Conservation (phyloP, 64 coral and sea anemone genomes). For the Porites australiensis region DNA sequence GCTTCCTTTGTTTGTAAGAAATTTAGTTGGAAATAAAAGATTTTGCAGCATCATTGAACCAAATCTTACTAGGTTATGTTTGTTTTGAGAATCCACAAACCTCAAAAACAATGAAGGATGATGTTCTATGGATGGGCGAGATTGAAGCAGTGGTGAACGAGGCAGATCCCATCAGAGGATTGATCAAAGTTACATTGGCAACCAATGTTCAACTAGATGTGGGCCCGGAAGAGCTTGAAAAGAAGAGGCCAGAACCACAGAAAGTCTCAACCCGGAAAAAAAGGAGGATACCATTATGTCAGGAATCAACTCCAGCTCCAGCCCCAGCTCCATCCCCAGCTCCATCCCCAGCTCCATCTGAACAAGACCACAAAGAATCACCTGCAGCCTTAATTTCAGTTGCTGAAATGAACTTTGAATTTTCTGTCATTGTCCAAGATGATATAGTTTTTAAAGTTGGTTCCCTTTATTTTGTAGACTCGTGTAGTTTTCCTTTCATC, state of each 20-base stretch:
- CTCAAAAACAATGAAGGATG: not conserved
- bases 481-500: constrained; percentile 47
- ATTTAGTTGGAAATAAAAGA: too few species aligned
- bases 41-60: too few species aligned
- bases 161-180: not conserved
- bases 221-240: not conserved
- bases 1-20: too few species aligned
- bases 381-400: too few species aligned
- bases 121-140: not conserved
- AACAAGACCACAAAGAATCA: too few species aligned
- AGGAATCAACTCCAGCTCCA: too few species aligned
- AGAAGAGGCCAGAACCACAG: not conserved
- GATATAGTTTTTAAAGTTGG: constrained; percentile 26
- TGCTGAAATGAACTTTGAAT: not conserved
- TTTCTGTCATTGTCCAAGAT: not conserved
- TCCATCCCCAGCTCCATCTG: not conserved
- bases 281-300: too few species aligned
- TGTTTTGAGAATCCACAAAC: too few species aligned
- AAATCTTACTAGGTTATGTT: too few species aligned
- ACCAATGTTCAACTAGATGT: not conserved
- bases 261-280: too few species aligned
- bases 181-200: not conserved
- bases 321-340: not conserved
- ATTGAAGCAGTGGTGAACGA: not conserved
- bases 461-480: constrained; percentile 52